These are phyloP conservation scores for Mesorhabditis spiculigera DNA, from an alignment of 2,888 invertebrate species.

Conservation along the genomic window DNA sequence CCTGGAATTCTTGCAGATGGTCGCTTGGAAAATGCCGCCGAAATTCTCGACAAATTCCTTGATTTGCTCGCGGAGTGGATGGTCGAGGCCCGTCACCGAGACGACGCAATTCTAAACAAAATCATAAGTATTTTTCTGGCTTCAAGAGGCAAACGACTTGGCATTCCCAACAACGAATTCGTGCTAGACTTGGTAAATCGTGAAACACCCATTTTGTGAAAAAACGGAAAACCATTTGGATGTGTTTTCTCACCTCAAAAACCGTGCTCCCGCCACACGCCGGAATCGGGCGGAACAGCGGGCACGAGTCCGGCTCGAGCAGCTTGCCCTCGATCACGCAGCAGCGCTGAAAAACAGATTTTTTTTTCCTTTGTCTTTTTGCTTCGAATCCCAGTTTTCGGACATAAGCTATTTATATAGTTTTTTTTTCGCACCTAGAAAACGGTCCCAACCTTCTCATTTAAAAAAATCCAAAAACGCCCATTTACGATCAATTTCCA, in stretches of 20 bases:
- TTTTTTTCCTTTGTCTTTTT: too few species aligned
- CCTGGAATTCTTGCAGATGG: not conserved
- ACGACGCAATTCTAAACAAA: not conserved
- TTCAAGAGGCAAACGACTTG: too few species aligned
- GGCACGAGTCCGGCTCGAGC: not conserved
- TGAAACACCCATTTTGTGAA: not conserved
- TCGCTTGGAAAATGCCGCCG: conserved; percentile 6
- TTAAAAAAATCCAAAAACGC: too few species aligned
- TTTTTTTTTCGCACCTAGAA: too few species aligned
- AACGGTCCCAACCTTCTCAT: too few species aligned
- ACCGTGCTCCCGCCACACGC: not conserved
- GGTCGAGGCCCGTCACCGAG: not conserved
- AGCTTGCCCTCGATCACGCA: not conserved
- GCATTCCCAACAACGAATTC: too few species aligned
- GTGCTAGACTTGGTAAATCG: too few species aligned
- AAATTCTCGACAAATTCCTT: not conserved
- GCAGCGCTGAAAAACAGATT: not conserved
- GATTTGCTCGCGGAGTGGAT: not conserved
- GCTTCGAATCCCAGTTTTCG: too few species aligned
- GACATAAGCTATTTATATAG: too few species aligned
- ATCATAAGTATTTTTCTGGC: too few species aligned
- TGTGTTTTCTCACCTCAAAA: conserved; percentile 2
- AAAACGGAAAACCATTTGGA: too few species aligned
- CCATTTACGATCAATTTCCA: too few species aligned
- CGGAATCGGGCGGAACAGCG: conserved; percentile 3